phyloP scores from a whole-genome alignment of 2,888 invertebrate species.

The Lagria hirta region DNA sequence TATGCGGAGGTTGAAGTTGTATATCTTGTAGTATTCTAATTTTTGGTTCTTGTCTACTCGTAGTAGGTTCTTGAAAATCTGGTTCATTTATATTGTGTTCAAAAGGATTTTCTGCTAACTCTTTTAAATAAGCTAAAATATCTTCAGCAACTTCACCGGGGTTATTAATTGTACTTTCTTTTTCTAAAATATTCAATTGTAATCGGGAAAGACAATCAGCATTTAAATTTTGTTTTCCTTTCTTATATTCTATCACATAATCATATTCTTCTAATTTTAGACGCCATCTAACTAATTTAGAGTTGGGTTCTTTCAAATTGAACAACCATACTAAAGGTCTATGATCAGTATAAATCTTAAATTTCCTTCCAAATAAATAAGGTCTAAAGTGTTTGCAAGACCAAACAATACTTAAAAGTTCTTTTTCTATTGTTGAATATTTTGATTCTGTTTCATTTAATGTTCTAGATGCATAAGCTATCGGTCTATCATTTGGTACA shows the following conservation, averaged over 20 bases:
- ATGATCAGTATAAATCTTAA: constrained; percentile 9
- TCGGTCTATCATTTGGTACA: constrained; percentile 1
- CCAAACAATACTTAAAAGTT: constrained; percentile 11
- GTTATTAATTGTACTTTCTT: too few relatives aligned
- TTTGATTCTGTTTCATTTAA: constrained; percentile 6
- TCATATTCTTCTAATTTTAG: constrained; percentile 7
- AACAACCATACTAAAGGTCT: constrained; percentile 11
- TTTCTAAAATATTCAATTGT: too few relatives aligned
- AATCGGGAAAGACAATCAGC: constrained; percentile 5
- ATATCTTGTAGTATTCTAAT: too few relatives aligned
- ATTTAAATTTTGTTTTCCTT: background rate
- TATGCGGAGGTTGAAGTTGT: too few relatives aligned
- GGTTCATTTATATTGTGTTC: too few relatives aligned
- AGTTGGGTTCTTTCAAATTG: constrained; percentile 2
- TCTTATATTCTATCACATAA: constrained; percentile 6
- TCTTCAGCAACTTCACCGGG: too few relatives aligned
- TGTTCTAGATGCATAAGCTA: constrained; percentile 1
- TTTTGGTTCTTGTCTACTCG: too few relatives aligned
- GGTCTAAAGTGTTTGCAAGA: constrained; percentile 6
- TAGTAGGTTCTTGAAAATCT: too few relatives aligned
- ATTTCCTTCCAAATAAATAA: constrained; percentile 11
- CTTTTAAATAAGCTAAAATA: too few relatives aligned
- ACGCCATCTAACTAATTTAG: constrained; percentile 6
- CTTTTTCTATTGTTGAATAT: constrained; percentile 6
- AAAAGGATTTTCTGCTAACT: too few relatives aligned